Base-by-base conservation (phyloP, 2,113 vertebrate species). In the Erythrocercus mccallii region DNA sequence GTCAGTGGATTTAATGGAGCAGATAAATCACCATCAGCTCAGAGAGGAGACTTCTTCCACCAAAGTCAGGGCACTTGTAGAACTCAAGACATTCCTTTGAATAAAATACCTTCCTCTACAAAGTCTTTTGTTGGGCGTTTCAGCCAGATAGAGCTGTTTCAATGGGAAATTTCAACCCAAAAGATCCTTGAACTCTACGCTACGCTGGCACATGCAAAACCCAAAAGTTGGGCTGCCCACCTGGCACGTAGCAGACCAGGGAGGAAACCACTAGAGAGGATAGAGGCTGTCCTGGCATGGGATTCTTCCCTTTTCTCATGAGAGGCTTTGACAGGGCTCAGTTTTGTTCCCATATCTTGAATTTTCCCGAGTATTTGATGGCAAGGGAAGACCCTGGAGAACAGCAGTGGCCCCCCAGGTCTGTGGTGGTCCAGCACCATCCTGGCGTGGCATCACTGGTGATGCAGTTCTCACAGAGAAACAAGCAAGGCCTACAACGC, bases 21-120 rank as follows among this genome's bases (percentile, higher is more conserved):
- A 94, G 71, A 88, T 80, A 93, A 95, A 94, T 94, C 94, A 77
- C 85, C 64, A 64, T 64, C 68, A 78, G 37, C 51, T 88, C 72
- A 21, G 57, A 83, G 86, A 88, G 64, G 53, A 88, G 77, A 53
- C 85, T 83, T 31, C 66, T 77, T 83, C 76, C 61, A 45, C 65
- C 45, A 25, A 48, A 83, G 53, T 53, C 64, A 78, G 72, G 24
- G 77, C 37, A 72, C 69, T 64, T 81, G 51, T 3, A 2, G 68
- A 94, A 64, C 83, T 91, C 68, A 31, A 56, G 48, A 48, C 27
- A 10, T 22, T 81, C 35, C 81, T 73, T 38, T 50, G 33, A 35
- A 38, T 62, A 78, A 86, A 93, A 70, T 25, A 24, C 33, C 54
- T 81, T 86, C 47, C 45, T 62, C 54, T 70, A 4, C 6, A 4